Evolutionary conservation across 2,113 vertebrate species (phyloP), one percentile per base, ranked within the genome.

Genomic region (Scortum barcoo): DNA sequence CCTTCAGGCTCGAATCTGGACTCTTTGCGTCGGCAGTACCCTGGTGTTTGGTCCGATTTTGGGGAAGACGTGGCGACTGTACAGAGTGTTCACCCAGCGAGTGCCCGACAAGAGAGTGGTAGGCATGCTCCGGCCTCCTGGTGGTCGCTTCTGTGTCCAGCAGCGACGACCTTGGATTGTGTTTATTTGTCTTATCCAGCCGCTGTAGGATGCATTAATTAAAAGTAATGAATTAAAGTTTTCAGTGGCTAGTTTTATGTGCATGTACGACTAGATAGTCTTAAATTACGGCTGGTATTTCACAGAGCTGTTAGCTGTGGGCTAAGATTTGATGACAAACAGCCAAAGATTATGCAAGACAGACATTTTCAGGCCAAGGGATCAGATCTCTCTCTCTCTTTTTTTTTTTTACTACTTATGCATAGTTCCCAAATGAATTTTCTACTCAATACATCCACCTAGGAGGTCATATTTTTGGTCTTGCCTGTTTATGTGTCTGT

Each of bases 21-120:
- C 96, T 66, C 95, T 99, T 30, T 99, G 97, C 6, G 87, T 99
- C 20, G 98, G 98, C 62, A 97, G 95, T 61, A 97, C 97, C 1
- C 90, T 99, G 84, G 95, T 97, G 81, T 97, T 99, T 7, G 97
- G 97, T 0, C 98, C 98, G 3, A 90, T 99, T 81, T 88, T 99
- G 91, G 98, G 97, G 9, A 99, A 99, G 91, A 99, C 97, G 11
- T 99, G 98, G 98, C 83, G 98, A 78, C 95, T 99, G 26, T 97
- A 99, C 93, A 95, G 94, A 89, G 97, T 99, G 79, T 99, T 99
- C 92, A 98, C 97, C 19, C 98, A 99, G 90, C 93, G 97, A 7
- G 94, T 97, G 38, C 98, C 98, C 0, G 97, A 99, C 92, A 99
- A 97, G 91, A 95, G 98, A 90, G 97, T 99, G 98, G 98, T 99